Evolutionary conservation across 2,797 vertebrate species (phyloP), one percentile per base, ranked within the genome.

Genomic region (Mus caroli): DNA sequence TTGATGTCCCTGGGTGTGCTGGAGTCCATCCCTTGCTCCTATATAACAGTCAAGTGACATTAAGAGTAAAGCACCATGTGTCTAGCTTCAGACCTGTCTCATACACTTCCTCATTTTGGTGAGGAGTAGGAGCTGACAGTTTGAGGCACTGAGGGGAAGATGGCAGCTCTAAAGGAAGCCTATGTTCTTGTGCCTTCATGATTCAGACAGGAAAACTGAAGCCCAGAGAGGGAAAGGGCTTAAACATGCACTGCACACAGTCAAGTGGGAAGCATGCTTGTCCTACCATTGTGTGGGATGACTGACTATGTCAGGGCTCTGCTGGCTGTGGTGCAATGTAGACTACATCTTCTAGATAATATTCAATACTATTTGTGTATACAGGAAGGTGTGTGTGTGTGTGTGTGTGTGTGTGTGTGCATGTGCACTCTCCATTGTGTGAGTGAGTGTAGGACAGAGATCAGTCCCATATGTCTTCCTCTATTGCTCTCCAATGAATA

Each of bases 141-240:
- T 24, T 34, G 73, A 94, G 90, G 84, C 69, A 82, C 46, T 84
- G 37, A 93, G 73, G 90, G 50, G 31, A 92, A 95, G 97, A 91
- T 88, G 71, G 90, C 73, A 94, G 90, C 60, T 90, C 31, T 9
- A 88, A 89, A 89, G 83, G 85, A 78, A 91, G 90, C 92, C 92
- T 91, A 92, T 95, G 94, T 71, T 89, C 88, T 78, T 28, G 46
- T 64, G 40, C 15, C 62, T 91, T 94, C 85, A 46, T 69, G 80
- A 79, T 90, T 89, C 71, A 77, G 75, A 93, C 24, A 79, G 88
- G 82, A 87, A 95, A 87, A 93, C 20, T 52, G 76, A 89, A 94
- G 88, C 75, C 67, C 90, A 40, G 58, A 75, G 67, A 89, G 14
- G 62, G 50, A 75, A 60, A 50, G 26, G 46, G 37, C 76, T 93